Conservation (phyloP, 1,140 invertebrate genomes). For the Triops cancriformis region DNA sequence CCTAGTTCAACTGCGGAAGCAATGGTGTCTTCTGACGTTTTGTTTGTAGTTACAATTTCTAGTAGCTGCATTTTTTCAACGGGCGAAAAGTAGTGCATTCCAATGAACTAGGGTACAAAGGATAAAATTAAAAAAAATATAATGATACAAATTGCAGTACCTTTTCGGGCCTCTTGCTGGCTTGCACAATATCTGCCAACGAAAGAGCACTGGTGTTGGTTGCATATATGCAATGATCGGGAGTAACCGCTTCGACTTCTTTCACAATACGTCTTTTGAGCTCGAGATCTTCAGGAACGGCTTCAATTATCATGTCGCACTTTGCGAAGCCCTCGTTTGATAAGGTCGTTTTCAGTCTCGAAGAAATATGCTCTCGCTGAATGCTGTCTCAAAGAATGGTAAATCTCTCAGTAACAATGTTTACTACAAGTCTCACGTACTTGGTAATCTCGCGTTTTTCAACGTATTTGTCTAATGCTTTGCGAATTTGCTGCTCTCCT, state of each 20-base stretch:
- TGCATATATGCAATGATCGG: conserved; percentile 86
- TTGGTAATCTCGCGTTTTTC: conserved; percentile 68
- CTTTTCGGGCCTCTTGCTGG: conserved; percentile 88
- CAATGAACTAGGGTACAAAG: conserved; percentile 56
- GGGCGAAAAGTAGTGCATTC: conserved; percentile 99
- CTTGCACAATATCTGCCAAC: conserved; percentile 88
- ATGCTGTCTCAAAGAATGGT: conserved; percentile 42
- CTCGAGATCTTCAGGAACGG: conserved; percentile 94
- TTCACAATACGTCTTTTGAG: conserved; percentile 96
- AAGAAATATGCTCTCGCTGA: conserved; percentile 68
- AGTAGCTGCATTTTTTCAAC: conserved; percentile 99
- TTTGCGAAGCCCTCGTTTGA: conserved; percentile 79
- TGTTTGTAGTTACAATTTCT: conserved; percentile 94
- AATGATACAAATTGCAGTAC: conserved; percentile 44
- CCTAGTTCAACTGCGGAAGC: conserved; percentile 75
- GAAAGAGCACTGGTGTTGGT: conserved; percentile 97
- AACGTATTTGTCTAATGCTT: conserved; percentile 64
- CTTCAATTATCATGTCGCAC: conserved; percentile 93
- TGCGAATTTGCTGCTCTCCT: conserved; percentile 84
- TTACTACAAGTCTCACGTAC: conserved; percentile 36
- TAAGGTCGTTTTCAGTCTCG: conserved; percentile 70
- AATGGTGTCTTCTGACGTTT: conserved; percentile 84
- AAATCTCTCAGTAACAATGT: too few relatives aligned
- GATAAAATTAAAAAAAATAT: too few relatives aligned
- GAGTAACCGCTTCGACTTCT: conserved; percentile 81